These are phyloP conservation scores for Acrobasis suavella DNA, from an alignment of 2,888 invertebrate species.

Conservation along the genomic window DNA sequence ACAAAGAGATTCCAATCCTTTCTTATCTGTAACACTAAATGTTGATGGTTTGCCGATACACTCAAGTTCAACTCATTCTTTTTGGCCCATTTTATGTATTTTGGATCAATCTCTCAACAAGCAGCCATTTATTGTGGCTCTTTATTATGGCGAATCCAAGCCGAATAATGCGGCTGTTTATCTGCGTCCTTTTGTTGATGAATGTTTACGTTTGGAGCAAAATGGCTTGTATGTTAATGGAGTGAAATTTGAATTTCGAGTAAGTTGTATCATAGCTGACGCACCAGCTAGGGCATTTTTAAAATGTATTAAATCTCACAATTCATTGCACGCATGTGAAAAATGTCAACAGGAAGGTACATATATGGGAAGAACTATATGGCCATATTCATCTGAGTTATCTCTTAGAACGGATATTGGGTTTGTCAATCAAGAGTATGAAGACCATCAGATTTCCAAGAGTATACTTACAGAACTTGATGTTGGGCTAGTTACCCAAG, in stretches of 20 bases:
- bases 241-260: not conserved
- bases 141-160: not conserved
- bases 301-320: constrained; percentile 1
- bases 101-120: constrained; percentile 25
- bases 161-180: not conserved
- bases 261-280: constrained; percentile 3
- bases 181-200: not conserved
- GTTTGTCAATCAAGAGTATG: not conserved
- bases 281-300: not conserved
- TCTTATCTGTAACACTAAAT: constrained; percentile 21
- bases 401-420: not conserved
- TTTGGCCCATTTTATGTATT: constrained; percentile 29
- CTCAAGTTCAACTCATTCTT: constrained; percentile 25
- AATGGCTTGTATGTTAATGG: not conserved
- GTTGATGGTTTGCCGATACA: constrained; percentile 26
- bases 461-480: constrained; percentile 1
- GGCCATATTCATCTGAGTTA: not conserved
- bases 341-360: not conserved
- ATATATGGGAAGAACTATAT: not conserved
- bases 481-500: not conserved
- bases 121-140: not conserved
- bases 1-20: too few relatives aligned
- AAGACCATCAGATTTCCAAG: not conserved
- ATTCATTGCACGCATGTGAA: not conserved
- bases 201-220: not conserved